Evolutionary conservation across 2,888 invertebrate species (phyloP), one percentile per base, ranked within the genome.

Genomic region (Drosophila niveifrons): DNA sequence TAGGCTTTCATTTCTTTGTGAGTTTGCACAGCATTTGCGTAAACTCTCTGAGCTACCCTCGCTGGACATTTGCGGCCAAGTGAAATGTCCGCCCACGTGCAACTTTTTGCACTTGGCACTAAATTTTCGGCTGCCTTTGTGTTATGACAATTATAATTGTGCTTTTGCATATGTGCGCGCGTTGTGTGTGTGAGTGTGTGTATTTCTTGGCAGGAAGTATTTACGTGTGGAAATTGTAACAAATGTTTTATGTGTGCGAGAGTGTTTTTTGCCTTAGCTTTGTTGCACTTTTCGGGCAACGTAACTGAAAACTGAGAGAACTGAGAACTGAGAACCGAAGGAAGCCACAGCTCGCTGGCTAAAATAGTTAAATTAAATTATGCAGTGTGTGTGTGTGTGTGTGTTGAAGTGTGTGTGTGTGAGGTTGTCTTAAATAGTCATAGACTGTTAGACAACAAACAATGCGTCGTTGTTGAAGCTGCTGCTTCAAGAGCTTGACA

Each of bases 121-220:
- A 89, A 84, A 89, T 87, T 89, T 89, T 79, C 75, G 77, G 89
- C 73, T 85, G 85, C 85, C 77, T 89, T 89, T 89, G 78, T 89
- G 76, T 88, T 89, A 87, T 89, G 86, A 88, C 82, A 85, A 86
- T 89, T 86, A 87, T 89, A 87, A 89, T 87, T 86, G 85, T 84
- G 70, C 74, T 76, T 72, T 69, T 67, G 71, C 77, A 82, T 78
- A 70, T 58, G 69, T 65, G 52, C 57, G 50, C 29, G 43, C 39
- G 28, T 17, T 46, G 43, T 50, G 65, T 47, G 59, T 15, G 66
- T 53, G 13, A 51, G 59, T 13, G 47, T 17, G 44, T 11, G 65
- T 34, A 46, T 80, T 82, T 82, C 83, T 82, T 80, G 75, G 78
- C 75, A 83, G 87, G 66, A 86, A 86, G 78, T 74, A 88, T 88